Conservation (phyloP, 2,113 vertebrate genomes). For the Pyxicephalus adspersus region DNA sequence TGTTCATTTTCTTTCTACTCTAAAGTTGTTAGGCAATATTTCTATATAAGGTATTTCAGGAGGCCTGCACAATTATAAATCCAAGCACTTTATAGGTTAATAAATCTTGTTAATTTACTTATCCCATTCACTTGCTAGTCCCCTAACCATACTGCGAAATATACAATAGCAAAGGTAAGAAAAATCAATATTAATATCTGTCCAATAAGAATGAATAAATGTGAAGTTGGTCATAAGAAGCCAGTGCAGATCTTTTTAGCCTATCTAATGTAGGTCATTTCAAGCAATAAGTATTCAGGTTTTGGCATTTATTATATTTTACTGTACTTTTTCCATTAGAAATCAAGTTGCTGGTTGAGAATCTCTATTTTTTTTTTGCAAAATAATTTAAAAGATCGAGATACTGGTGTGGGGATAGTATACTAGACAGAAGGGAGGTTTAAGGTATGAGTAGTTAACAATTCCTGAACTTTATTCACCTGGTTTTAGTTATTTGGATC, state of each 20-base stretch:
- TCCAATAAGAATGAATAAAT: slow-evolving; percentile 48
- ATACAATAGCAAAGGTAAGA: slow-evolving; percentile 52
- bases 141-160: slow-evolving; percentile 52
- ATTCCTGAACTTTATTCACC: too few species aligned
- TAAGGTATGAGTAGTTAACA: too few species aligned
- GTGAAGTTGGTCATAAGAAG: slow-evolving; percentile 13
- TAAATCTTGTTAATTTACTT: slow-evolving; percentile 54
- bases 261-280: slow-evolving; percentile 23
- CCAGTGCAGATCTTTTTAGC: slow-evolving; percentile 28
- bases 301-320: too few species aligned
- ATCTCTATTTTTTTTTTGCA: too few species aligned
- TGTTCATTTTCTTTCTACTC: slow-evolving; percentile 39
- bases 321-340: too few species aligned
- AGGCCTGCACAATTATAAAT: slow-evolving; percentile 48
- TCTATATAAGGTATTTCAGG: slow-evolving; percentile 41
- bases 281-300: slow-evolving; percentile 8
- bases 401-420: too few species aligned
- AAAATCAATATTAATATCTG: slow-evolving; percentile 53
- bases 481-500: too few species aligned
- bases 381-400: too few species aligned
- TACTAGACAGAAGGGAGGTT: too few species aligned
- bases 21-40: slow-evolving; percentile 49
- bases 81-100: slow-evolving; percentile 50
- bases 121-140: slow-evolving; percentile 46
- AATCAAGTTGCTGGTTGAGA: too few species aligned